These are phyloP conservation scores for Peromyscus maniculatus DNA, from an alignment of 2,113 vertebrate species.

Conservation along the genomic window DNA sequence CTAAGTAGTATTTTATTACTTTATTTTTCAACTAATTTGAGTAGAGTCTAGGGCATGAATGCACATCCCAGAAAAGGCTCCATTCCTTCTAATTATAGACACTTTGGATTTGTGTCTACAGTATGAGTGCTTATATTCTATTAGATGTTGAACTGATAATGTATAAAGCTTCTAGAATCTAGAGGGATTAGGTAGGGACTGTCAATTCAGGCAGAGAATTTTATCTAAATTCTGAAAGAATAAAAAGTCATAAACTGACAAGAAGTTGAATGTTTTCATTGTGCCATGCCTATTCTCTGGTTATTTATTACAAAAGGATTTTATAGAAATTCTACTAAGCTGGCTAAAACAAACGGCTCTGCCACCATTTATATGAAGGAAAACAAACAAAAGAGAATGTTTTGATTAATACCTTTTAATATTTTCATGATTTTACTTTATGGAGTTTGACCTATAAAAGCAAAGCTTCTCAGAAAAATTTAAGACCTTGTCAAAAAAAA, in stretches of 20 bases:
- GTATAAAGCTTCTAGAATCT: conserved; percentile 25
- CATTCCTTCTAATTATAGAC: conserved; percentile 50
- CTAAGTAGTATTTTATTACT: conserved; percentile 41
- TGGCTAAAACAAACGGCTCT: neutral
- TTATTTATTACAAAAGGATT: neutral
- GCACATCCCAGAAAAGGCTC: neutral
- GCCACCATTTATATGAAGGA: neutral
- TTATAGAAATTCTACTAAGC: neutral
- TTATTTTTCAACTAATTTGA: conserved; percentile 44
- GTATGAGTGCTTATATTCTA: neutral
- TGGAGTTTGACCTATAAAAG: neutral
- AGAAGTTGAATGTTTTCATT: conserved; percentile 63
- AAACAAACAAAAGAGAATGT: neutral
- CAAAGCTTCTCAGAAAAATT: conserved; percentile 36
- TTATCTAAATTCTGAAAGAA: conserved; percentile 68
- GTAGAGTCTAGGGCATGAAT: neutral
- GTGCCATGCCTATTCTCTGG: conserved; percentile 45
- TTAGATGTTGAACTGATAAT: conserved; percentile 56
- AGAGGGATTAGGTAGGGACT: conserved; percentile 51
- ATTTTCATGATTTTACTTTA: conserved; percentile 5
- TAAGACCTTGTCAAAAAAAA: neutral
- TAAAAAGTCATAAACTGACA: conserved; percentile 50
- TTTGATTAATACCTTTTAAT: neutral
- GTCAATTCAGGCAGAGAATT: conserved; percentile 60
- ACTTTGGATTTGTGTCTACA: conserved; percentile 24